Percentiles rank a stretch among this genome's conserved stretches.
phyloP scores from a whole-genome alignment of 2,888 invertebrate genomes.

The Crepidodera aurea region DNA sequence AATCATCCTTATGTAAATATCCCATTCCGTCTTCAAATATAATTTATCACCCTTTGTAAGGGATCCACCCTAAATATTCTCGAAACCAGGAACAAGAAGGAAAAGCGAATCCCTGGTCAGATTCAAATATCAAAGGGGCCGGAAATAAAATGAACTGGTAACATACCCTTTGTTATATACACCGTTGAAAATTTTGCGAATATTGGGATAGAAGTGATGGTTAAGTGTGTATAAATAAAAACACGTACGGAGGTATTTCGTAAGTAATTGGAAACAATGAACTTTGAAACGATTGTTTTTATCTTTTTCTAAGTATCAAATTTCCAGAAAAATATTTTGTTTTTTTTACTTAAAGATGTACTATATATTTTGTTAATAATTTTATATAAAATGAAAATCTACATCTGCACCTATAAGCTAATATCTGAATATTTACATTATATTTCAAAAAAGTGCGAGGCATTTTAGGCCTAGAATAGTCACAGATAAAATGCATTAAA shows the following conservation, averaged over 20 bases:
- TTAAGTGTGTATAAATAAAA: background rate
- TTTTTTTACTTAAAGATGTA: too few relatives aligned
- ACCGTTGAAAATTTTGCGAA: background rate
- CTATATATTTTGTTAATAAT: too few relatives aligned
- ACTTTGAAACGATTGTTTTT: background rate
- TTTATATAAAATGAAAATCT: too few relatives aligned
- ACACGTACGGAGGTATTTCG: background rate
- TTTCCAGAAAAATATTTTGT: too few relatives aligned
- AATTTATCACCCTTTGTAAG: conserved; percentile 24
- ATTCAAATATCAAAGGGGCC: conserved; percentile 18
- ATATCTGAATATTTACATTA: too few relatives aligned
- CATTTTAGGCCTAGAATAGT: too few relatives aligned
- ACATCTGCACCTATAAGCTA: too few relatives aligned
- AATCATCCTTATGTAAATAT: conserved; percentile 25
- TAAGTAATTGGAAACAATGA: background rate
- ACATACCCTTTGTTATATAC: conserved; percentile 16
- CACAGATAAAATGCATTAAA: too few relatives aligned
- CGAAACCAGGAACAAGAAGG: conserved; percentile 18
- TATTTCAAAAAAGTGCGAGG: too few relatives aligned
- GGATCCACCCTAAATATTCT: conserved; percentile 15
- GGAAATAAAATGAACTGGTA: conserved; percentile 21
- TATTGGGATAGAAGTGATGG: background rate
- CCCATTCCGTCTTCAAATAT: conserved; percentile 12
- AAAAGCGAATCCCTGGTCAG: conserved; percentile 13
- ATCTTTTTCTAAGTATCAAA: background rate